These are phyloP conservation scores for Perca fluviatilis DNA, from an alignment of 2,113 vertebrate species.

Conservation along the genomic window DNA sequence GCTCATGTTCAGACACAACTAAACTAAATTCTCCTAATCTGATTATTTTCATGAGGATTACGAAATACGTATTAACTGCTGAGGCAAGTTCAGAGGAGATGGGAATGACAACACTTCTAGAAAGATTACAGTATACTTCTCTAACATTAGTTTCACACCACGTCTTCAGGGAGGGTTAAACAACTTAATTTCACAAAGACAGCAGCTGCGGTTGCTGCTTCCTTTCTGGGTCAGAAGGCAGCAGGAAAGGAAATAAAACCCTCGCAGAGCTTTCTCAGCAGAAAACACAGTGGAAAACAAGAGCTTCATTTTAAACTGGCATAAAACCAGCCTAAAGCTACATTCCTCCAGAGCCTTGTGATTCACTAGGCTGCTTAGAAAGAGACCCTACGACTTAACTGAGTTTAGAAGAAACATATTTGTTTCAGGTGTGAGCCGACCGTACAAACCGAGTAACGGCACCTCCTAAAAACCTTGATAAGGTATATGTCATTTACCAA, in stretches of 20 bases:
- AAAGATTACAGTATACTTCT: not conserved
- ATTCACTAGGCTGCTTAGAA: conserved; percentile 63
- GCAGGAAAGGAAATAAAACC: conserved; percentile 53
- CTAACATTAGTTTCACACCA: not conserved
- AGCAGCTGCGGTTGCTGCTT: conserved; percentile 15
- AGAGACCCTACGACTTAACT: conserved; percentile 26
- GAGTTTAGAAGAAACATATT: not conserved
- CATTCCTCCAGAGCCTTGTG: conserved; percentile 77
- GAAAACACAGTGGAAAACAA: conserved; percentile 71
- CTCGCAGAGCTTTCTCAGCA: conserved; percentile 64
- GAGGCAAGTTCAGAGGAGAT: not conserved
- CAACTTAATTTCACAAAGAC: not conserved
- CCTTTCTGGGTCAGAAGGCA: conserved; percentile 55
- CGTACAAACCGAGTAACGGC: not conserved
- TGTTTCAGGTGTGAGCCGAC: not conserved
- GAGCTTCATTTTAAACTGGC: conserved; percentile 59
- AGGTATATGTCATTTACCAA: not conserved
- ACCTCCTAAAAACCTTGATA: not conserved
- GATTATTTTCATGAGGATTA: not conserved
- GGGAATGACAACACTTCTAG: not conserved
- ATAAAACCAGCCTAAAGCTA: conserved; percentile 65
- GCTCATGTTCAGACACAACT: not conserved
- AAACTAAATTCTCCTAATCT: too few species aligned
- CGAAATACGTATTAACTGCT: not conserved
- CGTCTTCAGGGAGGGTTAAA: not conserved